Evolutionary conservation across 1,140 invertebrate species (phyloP).

Genomic region (Caenorhabditis inopinata): DNA sequence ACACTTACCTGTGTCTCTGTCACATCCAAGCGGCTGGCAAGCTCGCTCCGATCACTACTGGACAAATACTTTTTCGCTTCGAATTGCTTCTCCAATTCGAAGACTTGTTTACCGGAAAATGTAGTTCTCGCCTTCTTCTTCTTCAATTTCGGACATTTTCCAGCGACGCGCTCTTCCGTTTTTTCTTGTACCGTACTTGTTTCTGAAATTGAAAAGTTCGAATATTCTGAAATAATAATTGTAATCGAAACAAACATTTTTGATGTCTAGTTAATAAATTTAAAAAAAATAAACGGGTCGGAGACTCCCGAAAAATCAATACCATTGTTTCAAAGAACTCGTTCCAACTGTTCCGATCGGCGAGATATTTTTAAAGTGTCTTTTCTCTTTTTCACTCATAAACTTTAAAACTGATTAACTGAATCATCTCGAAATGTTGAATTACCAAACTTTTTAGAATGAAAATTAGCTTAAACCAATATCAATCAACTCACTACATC

Average conservation of each 20-base stretch:
- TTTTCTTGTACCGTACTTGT: background rate
- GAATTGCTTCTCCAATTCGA: slow-evolving; percentile 37
- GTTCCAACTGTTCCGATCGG: no score
- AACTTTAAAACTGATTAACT: no score
- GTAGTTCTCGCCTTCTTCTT: slow-evolving; percentile 42
- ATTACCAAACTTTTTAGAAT: background rate
- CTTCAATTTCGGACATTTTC: background rate
- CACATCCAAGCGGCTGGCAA: slow-evolving; percentile 29
- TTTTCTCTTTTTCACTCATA: no score
- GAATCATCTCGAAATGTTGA: no score
- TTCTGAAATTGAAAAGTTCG: background rate
- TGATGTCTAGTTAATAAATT: no score
- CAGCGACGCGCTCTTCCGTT: background rate
- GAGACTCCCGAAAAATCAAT: no score
- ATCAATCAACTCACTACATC: background rate
- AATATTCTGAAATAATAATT: no score
- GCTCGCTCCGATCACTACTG: slow-evolving; percentile 39
- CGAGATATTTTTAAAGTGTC: no score
- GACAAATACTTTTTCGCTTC: slow-evolving; percentile 42
- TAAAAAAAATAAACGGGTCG: no score
- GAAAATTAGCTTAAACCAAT: background rate
- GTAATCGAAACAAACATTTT: no score
- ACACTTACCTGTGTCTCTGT: slow-evolving; percentile 35
- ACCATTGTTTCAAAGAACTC: no score
- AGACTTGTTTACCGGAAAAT: slow-evolving; percentile 35